Evolutionary conservation across 2,113 vertebrate genomes (phyloP), one percentile per base, ranked within the genome.

Genomic region (Haemorhous mexicanus): DNA sequence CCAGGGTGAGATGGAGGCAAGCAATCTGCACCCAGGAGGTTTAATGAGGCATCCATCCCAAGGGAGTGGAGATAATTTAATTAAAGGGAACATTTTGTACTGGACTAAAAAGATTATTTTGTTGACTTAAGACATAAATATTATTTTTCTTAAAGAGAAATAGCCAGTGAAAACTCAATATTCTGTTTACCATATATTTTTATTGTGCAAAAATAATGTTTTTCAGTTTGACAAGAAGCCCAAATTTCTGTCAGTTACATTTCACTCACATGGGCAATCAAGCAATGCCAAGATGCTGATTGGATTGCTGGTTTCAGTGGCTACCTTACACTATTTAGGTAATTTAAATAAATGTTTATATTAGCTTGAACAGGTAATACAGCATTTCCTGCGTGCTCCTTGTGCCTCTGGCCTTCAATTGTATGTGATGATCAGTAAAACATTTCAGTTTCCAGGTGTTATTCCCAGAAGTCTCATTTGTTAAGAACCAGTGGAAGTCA

Each of bases 21-120:
- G 69, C 88, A 67, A 56, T 92, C 92, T 93, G 89, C 86, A 91
- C 87, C 64, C 87, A 64, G 67, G 87, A 96, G 74, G 89, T 95
- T 96, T 91, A 90, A 93, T 44, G 37, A 95, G 79, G 44, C 62
- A 90, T 89, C 92, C 75, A 41, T 90, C 94, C 93, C 93, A 87
- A 78, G 84, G 90, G 89, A 95, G 73, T 28, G 16, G 47, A 86
- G 87, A 23, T 66, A 94, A 96, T 94, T 93, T 78, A 91, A 94
- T 94, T 93, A 90, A 84, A 79, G 55, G 53, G 41, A 94, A 66
- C 53, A n/a, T 61, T 87, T 87, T 91, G 76, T 83, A 55, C 73
- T 30, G 84, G 69, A 83, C 88, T 83, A 53, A 91, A 91, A 87
- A 39, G 33, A 66, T 64, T 41, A 24, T 86, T 70, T 89, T 63